phyloP scores from a whole-genome alignment of 1,140 invertebrate species.

The Neuroterus valhalla region DNA sequence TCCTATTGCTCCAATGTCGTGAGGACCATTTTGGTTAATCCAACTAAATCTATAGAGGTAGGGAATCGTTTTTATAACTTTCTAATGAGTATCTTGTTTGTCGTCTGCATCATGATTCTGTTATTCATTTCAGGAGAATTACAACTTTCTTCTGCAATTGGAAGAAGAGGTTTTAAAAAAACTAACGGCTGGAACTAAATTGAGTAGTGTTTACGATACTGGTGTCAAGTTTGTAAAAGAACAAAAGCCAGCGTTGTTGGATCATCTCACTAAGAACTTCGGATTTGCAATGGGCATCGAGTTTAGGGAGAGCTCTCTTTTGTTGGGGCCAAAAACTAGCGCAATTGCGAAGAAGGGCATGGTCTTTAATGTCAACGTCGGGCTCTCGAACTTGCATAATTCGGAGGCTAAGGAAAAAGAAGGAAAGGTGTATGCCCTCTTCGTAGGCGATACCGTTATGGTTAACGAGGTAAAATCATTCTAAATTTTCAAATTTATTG shows the following conservation, averaged over 20 bases:
- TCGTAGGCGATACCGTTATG: conserved; percentile 97
- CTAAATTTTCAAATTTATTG: background rate
- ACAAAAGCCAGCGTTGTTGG: conserved; percentile 89
- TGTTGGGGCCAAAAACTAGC: conserved; percentile 93
- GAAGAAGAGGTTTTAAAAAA: conserved; percentile 94
- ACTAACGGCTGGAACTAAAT: conserved; percentile 87
- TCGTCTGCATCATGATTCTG: conserved; percentile 27
- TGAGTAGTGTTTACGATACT: conserved; percentile 93
- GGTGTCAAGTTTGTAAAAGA: conserved; percentile 90
- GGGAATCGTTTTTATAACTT: conserved; percentile 6
- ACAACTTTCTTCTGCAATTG: conserved; percentile 93
- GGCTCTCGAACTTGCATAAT: conserved; percentile 92
- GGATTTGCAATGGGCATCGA: conserved; percentile 98
- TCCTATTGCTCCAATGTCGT: conserved; percentile 99
- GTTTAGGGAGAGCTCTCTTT: conserved; percentile 95
- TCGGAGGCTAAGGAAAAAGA: conserved; percentile 88
- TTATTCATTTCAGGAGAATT: conserved; percentile 83
- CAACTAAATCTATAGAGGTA: conserved; percentile 85
- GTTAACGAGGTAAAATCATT: conserved; percentile 85
- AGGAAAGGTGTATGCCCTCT: conserved; percentile 94
- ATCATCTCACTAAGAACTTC: conserved; percentile 96
- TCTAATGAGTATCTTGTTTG: conserved; percentile 22
- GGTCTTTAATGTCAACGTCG: conserved; percentile 98
- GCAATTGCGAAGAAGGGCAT: conserved; percentile 92
- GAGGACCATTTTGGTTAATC: conserved; percentile 97